These are phyloP conservation scores for Sylvia borin DNA, from an alignment of 2,797 vertebrate genomes.

Conservation along the genomic window DNA sequence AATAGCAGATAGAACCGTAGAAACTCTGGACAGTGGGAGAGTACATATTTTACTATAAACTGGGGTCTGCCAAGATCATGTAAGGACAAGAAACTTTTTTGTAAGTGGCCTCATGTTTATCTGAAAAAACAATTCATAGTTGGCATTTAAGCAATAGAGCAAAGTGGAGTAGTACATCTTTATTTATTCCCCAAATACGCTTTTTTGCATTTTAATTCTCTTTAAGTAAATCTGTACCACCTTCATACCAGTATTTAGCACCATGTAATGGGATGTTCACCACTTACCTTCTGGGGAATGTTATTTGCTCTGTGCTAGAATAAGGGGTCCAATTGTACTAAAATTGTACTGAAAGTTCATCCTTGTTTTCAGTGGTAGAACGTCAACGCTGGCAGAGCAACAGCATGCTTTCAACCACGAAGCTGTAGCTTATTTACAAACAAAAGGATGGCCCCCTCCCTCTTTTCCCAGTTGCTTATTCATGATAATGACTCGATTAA, in stretches of 20 bases:
- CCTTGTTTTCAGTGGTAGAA: not conserved
- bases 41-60: slow-evolving; percentile 4
- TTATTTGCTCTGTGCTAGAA: not conserved
- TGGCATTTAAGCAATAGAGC: slow-evolving; percentile 35
- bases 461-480: slow-evolving; percentile 49
- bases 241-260: slow-evolving; percentile 47
- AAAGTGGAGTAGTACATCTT: slow-evolving; percentile 5
- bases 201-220: not conserved
- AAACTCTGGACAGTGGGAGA: slow-evolving; percentile 47
- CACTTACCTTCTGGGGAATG: slow-evolving; percentile 14
- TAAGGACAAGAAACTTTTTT: slow-evolving; percentile 22
- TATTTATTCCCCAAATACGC: not conserved
- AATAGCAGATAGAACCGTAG: slow-evolving; percentile 51
- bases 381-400: not conserved
- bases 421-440: slow-evolving; percentile 68
- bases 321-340: not conserved
- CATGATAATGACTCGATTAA: not conserved
- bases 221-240: not conserved
- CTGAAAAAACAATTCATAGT: not conserved
- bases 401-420: slow-evolving; percentile 45
- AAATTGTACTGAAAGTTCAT: slow-evolving; percentile 8
- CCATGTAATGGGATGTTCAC: slow-evolving; percentile 35
- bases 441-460: slow-evolving; percentile 19
- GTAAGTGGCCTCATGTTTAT: not conserved
- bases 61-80: not conserved